Base-by-base conservation (phyloP, 2,888 invertebrate species). In the Neoascia interrupta region DNA sequence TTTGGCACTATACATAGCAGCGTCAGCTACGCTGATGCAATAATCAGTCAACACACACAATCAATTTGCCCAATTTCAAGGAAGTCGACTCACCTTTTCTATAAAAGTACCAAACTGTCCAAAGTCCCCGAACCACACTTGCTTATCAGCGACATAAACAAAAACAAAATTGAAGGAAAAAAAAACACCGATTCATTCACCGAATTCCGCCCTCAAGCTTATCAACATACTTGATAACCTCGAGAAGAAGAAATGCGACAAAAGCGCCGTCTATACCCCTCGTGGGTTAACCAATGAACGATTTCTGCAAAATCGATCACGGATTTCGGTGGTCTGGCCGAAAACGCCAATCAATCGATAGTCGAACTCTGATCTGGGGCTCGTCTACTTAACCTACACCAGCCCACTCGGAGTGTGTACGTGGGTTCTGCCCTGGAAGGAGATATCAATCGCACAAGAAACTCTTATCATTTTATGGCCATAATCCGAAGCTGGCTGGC, bases 401-500 rank as follows among this genome's bases (percentile, higher is more conserved):
- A 31, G 23, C 3, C 11, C 16, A 28, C 31, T n/a, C n/a, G n/a
- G n/a, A n/a, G n/a, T n/a, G n/a, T n/a, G 43, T 1, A 18, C 11
- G 6, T n/a, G 3, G 10, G 3, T 39, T 19, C 34, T 23, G 39
- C 11, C 54, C 64, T n/a, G 36, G 5, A 37, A 51, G 53, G 11
- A 69, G 69, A 60, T 53, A 45, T 28, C 18, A 43, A 11, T 5
- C 13, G 8, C 11, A 8, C 18, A 37, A 18, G 31, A n/a, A n/a
- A n/a, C 21, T 15, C 58, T 66, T 66, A 66, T 73, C 73, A 15
- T 6, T 53, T 53, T 51, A 51, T 39, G 58, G 60, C 60, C 37
- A n/a, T 41, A 72, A 61, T 31, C 47, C 19, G 11, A 11, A 28
- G 11, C 31, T 41, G 41, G 16, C 15, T 41, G 16, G 63, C 63